These are phyloP conservation scores for Lasius platythorax DNA, from an alignment of 2,888 invertebrate species.

Conservation along the genomic window DNA sequence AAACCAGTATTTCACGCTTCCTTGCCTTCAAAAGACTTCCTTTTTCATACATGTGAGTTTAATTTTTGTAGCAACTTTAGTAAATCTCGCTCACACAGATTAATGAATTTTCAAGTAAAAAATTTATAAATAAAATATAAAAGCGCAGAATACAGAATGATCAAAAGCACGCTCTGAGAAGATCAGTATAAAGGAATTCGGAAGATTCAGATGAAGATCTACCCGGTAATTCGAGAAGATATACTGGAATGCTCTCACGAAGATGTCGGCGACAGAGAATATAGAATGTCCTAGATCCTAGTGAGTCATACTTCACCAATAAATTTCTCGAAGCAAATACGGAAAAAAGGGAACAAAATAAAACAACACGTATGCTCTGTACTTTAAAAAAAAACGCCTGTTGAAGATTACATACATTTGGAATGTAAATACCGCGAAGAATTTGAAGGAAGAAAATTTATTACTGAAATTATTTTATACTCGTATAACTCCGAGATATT, in stretches of 20 bases:
- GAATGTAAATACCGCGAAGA: not conserved
- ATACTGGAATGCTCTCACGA: slow-evolving; percentile 8
- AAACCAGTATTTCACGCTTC: not conserved
- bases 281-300: slow-evolving; percentile 2
- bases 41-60: not conserved
- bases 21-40: not conserved
- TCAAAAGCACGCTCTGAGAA: not conserved
- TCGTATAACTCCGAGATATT: not conserved
- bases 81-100: not conserved
- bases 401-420: not conserved
- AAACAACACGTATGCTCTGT: not conserved
- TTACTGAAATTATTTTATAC: not conserved
- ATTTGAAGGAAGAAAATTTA: not conserved
- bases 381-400: not conserved
- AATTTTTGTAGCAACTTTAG: not conserved
- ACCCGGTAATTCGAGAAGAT: slow-evolving; percentile 29
- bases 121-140: not conserved
- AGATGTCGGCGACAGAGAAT: slow-evolving; percentile 22
- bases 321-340: slow-evolving; percentile 12
- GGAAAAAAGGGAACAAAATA: not conserved
- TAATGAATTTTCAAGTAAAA: not conserved
- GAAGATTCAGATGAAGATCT: slow-evolving; percentile 25
- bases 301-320: not conserved
- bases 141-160: not conserved
- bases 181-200: not conserved